Conservation (phyloP, 2,113 vertebrate genomes). For the Phaetusa simplex region DNA sequence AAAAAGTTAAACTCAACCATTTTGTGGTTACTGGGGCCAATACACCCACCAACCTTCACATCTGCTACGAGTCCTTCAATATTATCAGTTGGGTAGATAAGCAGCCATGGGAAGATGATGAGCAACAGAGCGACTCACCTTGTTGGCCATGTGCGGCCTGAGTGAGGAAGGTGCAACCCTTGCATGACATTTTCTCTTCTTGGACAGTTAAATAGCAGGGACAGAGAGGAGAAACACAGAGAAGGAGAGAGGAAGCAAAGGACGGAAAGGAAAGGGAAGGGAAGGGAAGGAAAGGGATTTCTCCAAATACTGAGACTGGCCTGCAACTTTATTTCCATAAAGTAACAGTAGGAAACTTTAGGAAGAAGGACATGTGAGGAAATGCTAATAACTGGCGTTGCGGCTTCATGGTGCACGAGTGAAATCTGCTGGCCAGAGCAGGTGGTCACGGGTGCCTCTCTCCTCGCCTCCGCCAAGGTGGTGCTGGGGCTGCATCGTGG, state of each 20-base stretch:
- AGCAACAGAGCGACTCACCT: not conserved
- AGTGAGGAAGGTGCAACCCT: not conserved
- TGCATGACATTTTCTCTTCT: not conserved
- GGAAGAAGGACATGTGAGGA: not conserved
- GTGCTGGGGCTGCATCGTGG: not conserved
- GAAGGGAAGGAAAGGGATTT: too few relatives aligned
- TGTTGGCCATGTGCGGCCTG: not conserved
- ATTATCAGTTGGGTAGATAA: not conserved
- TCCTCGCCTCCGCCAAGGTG: not conserved
- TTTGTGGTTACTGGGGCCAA: not conserved
- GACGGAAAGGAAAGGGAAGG: not conserved
- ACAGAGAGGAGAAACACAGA: not conserved
- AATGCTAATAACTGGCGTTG: not conserved
- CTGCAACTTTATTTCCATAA: not conserved
- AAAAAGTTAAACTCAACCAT: not conserved
- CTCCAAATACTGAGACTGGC: not conserved
- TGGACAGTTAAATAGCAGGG: not conserved
- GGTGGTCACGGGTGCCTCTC: not conserved
- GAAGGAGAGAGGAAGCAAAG: not conserved
- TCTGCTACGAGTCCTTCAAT: not conserved
- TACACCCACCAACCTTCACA: not conserved
- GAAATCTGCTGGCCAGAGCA: not conserved
- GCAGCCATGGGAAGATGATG: not conserved
- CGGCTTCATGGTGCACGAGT: too few relatives aligned
- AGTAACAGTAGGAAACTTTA: not conserved